A percentile compares a stretch with the other conserved stretches of the same genome.
These are phyloP conservation scores for Tiaroga cobitis DNA, from an alignment of 2,797 vertebrate species.

Conservation along the genomic window DNA sequence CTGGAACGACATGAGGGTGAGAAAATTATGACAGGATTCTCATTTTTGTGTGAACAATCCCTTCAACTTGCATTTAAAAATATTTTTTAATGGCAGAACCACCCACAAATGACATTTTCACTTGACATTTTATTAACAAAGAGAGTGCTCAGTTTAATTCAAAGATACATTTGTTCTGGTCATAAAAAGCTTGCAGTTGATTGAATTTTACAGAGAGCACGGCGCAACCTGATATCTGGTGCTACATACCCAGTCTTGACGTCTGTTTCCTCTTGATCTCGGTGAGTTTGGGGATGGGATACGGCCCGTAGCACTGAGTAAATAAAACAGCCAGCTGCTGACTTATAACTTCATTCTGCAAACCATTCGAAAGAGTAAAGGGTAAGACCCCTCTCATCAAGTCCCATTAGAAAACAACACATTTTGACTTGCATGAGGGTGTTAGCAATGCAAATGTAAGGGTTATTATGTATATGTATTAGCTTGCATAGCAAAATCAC, in stretches of 20 bases:
- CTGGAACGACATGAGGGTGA: background rate
- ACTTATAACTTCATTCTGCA: slow-evolving; percentile 83
- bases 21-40: background rate
- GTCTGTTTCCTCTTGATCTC: slow-evolving; percentile 82
- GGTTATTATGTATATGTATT: background rate
- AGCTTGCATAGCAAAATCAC: background rate
- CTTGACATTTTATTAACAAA: slow-evolving; percentile 25
- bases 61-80: slow-evolving; percentile 9
- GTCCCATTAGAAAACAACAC: background rate
- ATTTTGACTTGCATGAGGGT: background rate
- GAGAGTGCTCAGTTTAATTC: background rate
- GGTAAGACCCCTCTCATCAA: slow-evolving; percentile 10
- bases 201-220: background rate
- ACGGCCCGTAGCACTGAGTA: slow-evolving; percentile 84
- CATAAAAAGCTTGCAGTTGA: background rate
- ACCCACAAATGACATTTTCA: slow-evolving; percentile 13
- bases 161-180: background rate
- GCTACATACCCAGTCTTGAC: slow-evolving; percentile 76
- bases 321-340: slow-evolving; percentile 82
- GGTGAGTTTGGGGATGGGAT: slow-evolving; percentile 81
- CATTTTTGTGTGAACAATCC: background rate
- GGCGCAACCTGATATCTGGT: background rate
- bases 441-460: background rate
- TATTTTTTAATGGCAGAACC: slow-evolving; percentile 69
- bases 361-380: slow-evolving; percentile 41